A percentile compares a stretch with the other conserved stretches of the same genome.
These are phyloP conservation scores for Lucilia cuprina DNA, from an alignment of 1,140 invertebrate species.

Conservation along the genomic window DNA sequence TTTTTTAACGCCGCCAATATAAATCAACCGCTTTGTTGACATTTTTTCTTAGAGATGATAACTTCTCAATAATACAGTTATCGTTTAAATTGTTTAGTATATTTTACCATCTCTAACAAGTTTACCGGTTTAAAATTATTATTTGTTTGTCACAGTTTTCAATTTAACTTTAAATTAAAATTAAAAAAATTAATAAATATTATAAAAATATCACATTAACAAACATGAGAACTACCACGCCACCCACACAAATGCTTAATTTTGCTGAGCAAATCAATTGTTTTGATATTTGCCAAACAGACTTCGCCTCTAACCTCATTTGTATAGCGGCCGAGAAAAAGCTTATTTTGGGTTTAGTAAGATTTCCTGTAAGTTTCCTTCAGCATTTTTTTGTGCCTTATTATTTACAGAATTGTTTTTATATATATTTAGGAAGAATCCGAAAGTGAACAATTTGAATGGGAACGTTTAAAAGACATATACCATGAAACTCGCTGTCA, in stretches of 20 bases:
- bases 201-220: not conserved
- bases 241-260: slow-evolving; percentile 45
- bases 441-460: slow-evolving; percentile 52
- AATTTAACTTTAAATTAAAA: not conserved
- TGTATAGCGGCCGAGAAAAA: slow-evolving; percentile 47
- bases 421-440: not conserved
- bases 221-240: slow-evolving; percentile 32
- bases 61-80: not conserved
- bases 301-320: slow-evolving; percentile 55
- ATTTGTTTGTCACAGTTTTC: not conserved
- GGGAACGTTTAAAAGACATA: slow-evolving; percentile 60
- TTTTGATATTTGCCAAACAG: slow-evolving; percentile 52
- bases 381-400: no score
- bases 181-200: not conserved
- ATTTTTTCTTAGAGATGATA: not conserved
- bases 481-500: slow-evolving; percentile 66
- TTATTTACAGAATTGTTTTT: not conserved
- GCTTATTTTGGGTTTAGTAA: slow-evolving; percentile 48
- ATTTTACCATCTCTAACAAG: not conserved
- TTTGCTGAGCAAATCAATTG: slow-evolving; percentile 47
- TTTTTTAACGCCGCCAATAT: not conserved
- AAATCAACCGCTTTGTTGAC: not conserved
- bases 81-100: not conserved
- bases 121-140: not conserved
- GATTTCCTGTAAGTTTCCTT: slow-evolving; percentile 49